Conservation (phyloP, 2,113 vertebrate genomes). For the Centropus bengalensis region DNA sequence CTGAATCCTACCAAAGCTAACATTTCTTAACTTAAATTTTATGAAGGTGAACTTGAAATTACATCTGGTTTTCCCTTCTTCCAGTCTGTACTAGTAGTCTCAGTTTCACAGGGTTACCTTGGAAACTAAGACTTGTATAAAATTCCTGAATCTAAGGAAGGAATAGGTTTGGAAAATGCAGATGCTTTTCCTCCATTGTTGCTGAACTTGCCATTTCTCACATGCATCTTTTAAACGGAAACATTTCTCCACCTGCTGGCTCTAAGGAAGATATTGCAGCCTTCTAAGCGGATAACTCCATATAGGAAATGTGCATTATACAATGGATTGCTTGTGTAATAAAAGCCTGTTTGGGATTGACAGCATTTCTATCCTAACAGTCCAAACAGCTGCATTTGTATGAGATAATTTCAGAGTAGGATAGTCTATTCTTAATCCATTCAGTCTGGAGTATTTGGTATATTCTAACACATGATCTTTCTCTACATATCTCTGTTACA, state of each 20-base stretch:
- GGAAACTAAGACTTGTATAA: constrained; percentile 33
- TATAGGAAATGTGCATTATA: neutral
- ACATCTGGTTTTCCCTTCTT: neutral
- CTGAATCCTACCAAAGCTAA: neutral
- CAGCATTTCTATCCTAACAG: neutral
- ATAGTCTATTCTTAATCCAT: neutral
- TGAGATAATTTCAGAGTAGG: neutral
- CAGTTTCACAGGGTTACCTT: constrained; percentile 29
- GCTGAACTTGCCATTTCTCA: neutral
- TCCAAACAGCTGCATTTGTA: neutral
- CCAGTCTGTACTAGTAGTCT: neutral
- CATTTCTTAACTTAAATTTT: neutral
- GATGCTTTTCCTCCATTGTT: neutral
- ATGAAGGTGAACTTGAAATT: constrained; percentile 24
- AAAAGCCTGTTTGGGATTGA: neutral
- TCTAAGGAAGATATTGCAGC: neutral
- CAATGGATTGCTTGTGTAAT: neutral
- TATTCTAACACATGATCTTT: neutral
- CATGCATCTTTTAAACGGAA: neutral
- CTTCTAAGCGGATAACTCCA: neutral
- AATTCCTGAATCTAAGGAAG: neutral
- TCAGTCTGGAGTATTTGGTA: neutral
- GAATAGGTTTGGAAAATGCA: neutral
- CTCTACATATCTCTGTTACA: neutral
- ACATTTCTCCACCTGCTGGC: constrained; percentile 62